Evolutionary conservation across 2,113 vertebrate genomes (phyloP), one percentile per base, ranked within the genome.

Genomic region (Parus major): DNA sequence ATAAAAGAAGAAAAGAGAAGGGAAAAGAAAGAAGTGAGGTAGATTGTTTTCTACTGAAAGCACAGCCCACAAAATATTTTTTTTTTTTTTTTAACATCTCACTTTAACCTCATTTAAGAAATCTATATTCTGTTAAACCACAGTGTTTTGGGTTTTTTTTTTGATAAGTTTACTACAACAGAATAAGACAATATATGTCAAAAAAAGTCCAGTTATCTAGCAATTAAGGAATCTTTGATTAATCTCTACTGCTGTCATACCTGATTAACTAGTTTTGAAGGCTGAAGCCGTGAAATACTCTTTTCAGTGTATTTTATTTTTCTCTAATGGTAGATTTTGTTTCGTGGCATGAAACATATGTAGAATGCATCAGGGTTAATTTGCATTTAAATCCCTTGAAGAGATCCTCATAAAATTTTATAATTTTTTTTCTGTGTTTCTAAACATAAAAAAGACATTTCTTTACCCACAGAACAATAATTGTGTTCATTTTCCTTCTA

Each of bases 341-440:
- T 86, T 77, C 20, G 39, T 90, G 35, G 19, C 79, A 90, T 33
- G 60, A 93, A 95, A 75, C 42, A 73, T 60, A 92, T 46, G 64
- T 60, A 81, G 68, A 96, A 55, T 63, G 71, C 50, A 86, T 80
- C 68, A 90, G 44, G 22, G 33, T 93, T 92, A 91, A 91, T 95
- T 93, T 95, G 71, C 85, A 86, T 95, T 94, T 88, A 95, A 95
- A 93, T 81, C 39, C 68, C 79, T 95, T 86, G 46, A 90, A 95
- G 71, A 93, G 27, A 56, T 44, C n/a, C 17, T 60, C 39, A 31
- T 90, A 86, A 95, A 80, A 60, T 81, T 66, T 85, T 81, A 35
- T 69, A 5, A 2, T 24, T 75, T 84, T 84, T 88, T 80, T 77
- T 41, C 50, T 75, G 13, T 59, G 36, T 90, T 93, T 83, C 56